phyloP scores from a whole-genome alignment of 2,888 invertebrate species.

The Chaitophorus viminalis region DNA sequence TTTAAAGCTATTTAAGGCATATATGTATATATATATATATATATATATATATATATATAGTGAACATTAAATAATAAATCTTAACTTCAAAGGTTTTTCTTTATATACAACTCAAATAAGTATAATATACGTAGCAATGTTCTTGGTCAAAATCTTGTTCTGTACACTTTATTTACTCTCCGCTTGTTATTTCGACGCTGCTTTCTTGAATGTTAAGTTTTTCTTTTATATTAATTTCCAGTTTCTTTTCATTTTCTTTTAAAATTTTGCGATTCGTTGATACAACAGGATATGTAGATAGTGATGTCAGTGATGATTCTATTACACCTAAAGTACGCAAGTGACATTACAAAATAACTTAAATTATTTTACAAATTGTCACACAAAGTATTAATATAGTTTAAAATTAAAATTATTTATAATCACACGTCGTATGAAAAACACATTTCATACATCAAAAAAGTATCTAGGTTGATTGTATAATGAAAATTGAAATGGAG shows the following conservation, averaged over 20 bases:
- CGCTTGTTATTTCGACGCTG: conserved; percentile 23
- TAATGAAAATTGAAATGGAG: too few species aligned
- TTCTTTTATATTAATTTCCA: neutral
- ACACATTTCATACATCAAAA: too few species aligned
- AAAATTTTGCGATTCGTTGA: neutral
- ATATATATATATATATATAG: too few species aligned
- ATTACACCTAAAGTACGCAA: neutral
- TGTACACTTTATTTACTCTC: neutral
- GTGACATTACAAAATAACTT: neutral
- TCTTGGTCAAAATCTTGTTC: neutral
- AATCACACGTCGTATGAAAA: too few species aligned
- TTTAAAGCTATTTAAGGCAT: too few species aligned
- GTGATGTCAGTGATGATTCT: neutral
- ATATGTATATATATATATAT: too few species aligned
- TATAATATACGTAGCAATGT: too few species aligned
- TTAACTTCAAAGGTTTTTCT: too few species aligned
- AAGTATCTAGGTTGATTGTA: too few species aligned
- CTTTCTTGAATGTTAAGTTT: conserved; percentile 5
- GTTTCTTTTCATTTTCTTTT: neutral
- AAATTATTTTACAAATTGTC: neutral
- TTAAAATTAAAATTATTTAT: neutral
- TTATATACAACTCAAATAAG: too few species aligned
- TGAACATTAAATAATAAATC: too few species aligned
- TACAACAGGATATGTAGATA: neutral
- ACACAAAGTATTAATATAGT: neutral